Evolutionary conservation across 2,113 vertebrate genomes (phyloP).

Genomic region (Rhinolophus sinicus): DNA sequence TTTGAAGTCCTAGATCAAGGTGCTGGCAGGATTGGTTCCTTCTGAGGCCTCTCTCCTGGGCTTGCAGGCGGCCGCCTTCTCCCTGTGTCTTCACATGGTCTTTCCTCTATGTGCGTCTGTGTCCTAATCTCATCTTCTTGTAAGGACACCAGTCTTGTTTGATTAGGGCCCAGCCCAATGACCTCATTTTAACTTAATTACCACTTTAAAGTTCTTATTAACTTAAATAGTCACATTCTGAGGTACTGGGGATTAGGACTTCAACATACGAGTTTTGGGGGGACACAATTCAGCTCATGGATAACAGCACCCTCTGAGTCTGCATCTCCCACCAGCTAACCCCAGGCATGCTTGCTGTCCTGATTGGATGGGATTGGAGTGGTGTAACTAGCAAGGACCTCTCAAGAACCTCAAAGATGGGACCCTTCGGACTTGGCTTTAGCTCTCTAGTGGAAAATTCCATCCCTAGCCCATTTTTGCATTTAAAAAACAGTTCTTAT

Average conservation of each 20-base stretch:
- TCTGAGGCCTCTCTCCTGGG: background rate
- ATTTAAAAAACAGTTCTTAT: background rate
- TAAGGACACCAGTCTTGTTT: background rate
- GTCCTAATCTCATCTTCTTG: background rate
- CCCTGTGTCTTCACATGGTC: background rate
- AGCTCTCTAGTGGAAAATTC: background rate
- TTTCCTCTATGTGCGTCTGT: background rate
- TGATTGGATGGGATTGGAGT: background rate
- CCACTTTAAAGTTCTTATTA: background rate
- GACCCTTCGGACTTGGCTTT: background rate
- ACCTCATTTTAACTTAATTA: background rate
- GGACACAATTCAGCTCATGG: background rate
- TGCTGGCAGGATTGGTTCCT: background rate
- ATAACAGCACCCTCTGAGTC: constrained; percentile 71
- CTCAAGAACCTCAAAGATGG: background rate
- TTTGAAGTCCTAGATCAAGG: background rate
- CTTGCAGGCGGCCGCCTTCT: background rate
- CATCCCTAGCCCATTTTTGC: background rate
- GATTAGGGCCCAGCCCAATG: background rate
- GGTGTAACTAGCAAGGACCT: background rate
- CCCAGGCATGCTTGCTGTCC: background rate
- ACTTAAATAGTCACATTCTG: background rate
- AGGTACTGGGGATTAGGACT: background rate
- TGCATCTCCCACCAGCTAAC: constrained; percentile 83
- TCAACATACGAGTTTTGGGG: background rate